Conservation (phyloP, 1,140 invertebrate genomes). For the Lithobius niger region DNA sequence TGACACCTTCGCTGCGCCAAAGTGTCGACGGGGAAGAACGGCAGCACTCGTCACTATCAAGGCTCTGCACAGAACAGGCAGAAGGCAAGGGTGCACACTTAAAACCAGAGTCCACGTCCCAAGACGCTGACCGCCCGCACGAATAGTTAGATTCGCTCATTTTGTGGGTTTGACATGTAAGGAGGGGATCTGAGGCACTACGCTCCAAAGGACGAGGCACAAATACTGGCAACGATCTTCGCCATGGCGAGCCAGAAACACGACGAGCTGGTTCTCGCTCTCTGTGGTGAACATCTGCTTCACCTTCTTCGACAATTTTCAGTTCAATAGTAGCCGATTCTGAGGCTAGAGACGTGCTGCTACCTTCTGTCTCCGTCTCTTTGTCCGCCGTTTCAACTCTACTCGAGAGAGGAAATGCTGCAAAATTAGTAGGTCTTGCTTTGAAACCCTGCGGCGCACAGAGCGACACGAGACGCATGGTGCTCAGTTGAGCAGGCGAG, state of each 20-base stretch:
- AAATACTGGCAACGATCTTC: too few relatives aligned
- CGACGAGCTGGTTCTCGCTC: too few relatives aligned
- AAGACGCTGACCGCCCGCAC: not conserved
- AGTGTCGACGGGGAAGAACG: too few relatives aligned
- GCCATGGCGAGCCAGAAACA: too few relatives aligned
- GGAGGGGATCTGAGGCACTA: not conserved
- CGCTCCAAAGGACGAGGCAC: not conserved
- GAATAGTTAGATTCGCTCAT: not conserved
- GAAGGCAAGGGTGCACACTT: too few relatives aligned
- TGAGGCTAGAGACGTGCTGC: not conserved
- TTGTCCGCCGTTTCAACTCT: conserved; percentile 18
- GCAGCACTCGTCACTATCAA: too few relatives aligned
- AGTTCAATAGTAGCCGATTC: not conserved
- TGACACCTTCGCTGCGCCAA: too few relatives aligned
- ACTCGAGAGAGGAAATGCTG: not conserved
- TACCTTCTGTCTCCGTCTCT: conserved; percentile 14
- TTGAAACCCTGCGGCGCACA: conserved; percentile 11
- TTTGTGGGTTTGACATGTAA: too few relatives aligned
- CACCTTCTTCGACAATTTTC: conserved; percentile 23
- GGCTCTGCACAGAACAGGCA: too few relatives aligned
- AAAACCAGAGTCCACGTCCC: too few relatives aligned
- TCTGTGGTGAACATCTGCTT: conserved; percentile 55
- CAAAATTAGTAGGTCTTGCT: not conserved
- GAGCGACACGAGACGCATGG: not conserved
- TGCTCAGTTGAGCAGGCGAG: too few relatives aligned